Evolutionary conservation across 2,888 invertebrate genomes (phyloP).

Genomic region (Synergus umbraculus): DNA sequence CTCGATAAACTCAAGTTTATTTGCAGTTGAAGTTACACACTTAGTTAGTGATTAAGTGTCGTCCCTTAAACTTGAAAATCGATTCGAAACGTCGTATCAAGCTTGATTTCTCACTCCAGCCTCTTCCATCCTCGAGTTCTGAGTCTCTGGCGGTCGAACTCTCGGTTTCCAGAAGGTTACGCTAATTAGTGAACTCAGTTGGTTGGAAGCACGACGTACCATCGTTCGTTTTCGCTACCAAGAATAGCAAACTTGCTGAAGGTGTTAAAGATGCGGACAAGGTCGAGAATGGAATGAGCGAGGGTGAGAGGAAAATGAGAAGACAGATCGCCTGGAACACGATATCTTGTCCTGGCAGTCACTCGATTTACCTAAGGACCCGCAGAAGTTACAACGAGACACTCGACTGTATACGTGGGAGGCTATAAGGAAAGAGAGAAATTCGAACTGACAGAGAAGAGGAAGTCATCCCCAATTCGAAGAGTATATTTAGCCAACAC

Average conservation of each 20-base stretch:
- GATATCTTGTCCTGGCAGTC: conserved; percentile 53
- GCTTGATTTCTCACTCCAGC: conserved; percentile 7
- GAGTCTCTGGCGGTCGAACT: conserved; percentile 16
- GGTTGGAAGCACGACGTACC: neutral
- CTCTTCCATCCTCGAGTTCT: neutral
- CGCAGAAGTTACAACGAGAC: conserved; percentile 37
- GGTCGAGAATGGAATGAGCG: conserved; percentile 18
- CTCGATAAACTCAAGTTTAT: conserved; percentile 22
- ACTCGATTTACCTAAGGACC: conserved; percentile 48
- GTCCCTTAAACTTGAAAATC: conserved; percentile 28
- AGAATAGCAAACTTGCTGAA: conserved; percentile 15
- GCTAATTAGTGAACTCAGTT: conserved; percentile 35
- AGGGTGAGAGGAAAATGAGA: conserved; percentile 14
- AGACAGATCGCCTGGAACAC: conserved; percentile 45
- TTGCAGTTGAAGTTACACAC: conserved; percentile 19
- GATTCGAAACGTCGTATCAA: conserved; percentile 22
- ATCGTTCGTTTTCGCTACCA: conserved; percentile 3
- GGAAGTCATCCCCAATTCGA: conserved; percentile 14
- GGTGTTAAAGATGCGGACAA: conserved; percentile 39
- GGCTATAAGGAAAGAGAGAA: conserved; percentile 29
- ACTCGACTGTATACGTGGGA: conserved; percentile 25
- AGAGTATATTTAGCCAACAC: conserved; percentile 36
- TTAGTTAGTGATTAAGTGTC: conserved; percentile 3
- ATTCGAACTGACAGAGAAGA: conserved; percentile 6
- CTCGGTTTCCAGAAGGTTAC: conserved; percentile 18